phyloP scores from a whole-genome alignment of 2,113 vertebrate species.

The Columba janthina region DNA sequence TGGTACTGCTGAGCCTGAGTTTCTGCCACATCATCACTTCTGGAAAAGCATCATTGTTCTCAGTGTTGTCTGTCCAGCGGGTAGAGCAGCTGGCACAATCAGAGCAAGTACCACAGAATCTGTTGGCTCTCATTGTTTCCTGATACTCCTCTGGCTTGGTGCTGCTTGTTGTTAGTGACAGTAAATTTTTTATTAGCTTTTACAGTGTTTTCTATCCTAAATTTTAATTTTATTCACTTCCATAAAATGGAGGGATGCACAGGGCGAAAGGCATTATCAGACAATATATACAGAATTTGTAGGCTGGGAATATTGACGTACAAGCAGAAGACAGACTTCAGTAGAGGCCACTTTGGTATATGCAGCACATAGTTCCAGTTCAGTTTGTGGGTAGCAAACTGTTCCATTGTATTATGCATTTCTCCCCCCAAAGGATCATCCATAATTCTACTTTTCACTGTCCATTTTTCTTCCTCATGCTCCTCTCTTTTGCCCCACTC shows the following conservation, averaged over 20 bases:
- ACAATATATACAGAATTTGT: neutral
- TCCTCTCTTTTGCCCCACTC: neutral
- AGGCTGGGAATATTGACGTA: neutral
- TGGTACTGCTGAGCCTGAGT: neutral
- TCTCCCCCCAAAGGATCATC: neutral
- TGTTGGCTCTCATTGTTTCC: neutral
- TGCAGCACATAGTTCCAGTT: neutral
- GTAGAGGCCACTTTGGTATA: neutral
- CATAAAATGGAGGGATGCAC: accelerated
- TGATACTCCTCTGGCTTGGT: neutral
- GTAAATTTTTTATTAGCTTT: neutral
- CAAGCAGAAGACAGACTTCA: neutral
- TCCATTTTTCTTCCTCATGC: neutral
- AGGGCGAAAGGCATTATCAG: neutral
- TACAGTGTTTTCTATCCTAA: neutral
- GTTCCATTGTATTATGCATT: neutral
- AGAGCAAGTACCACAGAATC: neutral
- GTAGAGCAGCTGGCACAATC: neutral
- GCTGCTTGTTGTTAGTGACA: neutral
- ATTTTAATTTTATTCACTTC: neutral
- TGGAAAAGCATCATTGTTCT: neutral
- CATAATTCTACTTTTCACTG: neutral
- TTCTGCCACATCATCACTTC: neutral
- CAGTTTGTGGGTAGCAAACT: neutral
- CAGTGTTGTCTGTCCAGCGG: accelerated